Percentiles rank a stretch among this genome's conserved stretches.
These are phyloP conservation scores for Calcarius lapponicus DNA, from an alignment of 2,797 vertebrate genomes.

Conservation along the genomic window DNA sequence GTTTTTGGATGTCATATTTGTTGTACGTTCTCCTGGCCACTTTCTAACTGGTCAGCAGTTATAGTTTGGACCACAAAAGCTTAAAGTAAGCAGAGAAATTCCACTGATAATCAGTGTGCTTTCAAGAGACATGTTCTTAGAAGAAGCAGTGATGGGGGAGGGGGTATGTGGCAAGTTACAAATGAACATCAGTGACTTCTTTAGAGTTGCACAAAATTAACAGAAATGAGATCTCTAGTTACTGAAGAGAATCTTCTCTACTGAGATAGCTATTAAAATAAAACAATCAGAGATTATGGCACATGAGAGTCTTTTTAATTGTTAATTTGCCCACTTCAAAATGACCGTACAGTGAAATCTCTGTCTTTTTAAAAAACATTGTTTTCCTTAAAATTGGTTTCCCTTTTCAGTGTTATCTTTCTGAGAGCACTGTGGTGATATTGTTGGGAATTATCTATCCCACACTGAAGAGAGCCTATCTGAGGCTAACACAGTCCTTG, in stretches of 20 bases:
- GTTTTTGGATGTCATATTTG: constrained; percentile 7
- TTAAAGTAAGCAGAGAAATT: constrained; percentile 61
- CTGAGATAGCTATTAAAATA: constrained; percentile 71
- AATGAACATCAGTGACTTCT: constrained; percentile 40
- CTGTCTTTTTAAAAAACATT: constrained; percentile 48
- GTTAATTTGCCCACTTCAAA: constrained; percentile 71
- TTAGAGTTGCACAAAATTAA: constrained; percentile 72
- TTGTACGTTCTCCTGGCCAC: constrained; percentile 1
- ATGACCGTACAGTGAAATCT: constrained; percentile 61
- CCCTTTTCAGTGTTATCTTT: constrained; percentile 42
- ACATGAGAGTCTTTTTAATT: constrained; percentile 71
- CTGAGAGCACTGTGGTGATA: constrained; percentile 25
- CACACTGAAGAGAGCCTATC: constrained; percentile 46
- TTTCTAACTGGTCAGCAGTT: constrained; percentile 48
- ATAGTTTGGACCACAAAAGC: constrained; percentile 52
- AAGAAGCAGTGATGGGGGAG: background rate
- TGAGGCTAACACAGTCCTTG: constrained; percentile 55
- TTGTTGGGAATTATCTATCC: constrained; percentile 52
- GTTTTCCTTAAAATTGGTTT: constrained; percentile 59
- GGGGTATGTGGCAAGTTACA: constrained; percentile 3
- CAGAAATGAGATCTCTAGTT: constrained; percentile 74
- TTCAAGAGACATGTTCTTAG: constrained; percentile 61
- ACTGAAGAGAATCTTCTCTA: constrained; percentile 66
- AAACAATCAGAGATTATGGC: constrained; percentile 67
- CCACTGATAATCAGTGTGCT: constrained; percentile 47